These are phyloP conservation scores for Listronotus bonariensis DNA, from an alignment of 1,140 invertebrate genomes.

Conservation along the genomic window DNA sequence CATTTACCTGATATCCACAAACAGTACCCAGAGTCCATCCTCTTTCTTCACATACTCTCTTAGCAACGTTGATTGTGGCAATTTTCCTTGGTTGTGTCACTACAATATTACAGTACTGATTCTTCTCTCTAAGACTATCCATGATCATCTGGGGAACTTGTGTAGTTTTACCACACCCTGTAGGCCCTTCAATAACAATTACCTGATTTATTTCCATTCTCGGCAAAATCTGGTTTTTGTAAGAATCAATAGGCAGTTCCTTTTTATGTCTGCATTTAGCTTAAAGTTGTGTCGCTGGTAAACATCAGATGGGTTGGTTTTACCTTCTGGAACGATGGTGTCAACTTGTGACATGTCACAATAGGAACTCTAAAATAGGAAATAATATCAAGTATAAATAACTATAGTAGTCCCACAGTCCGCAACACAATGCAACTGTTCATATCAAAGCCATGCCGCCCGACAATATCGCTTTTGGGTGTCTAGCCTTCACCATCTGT, in stretches of 20 bases:
- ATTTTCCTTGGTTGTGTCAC: constrained; percentile 90
- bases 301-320: constrained; percentile 18
- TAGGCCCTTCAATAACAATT: constrained; percentile 86
- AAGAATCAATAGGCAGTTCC: constrained; percentile 43
- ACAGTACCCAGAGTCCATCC: constrained; percentile 76
- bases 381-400: not conserved
- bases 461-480: too few species aligned
- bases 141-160: constrained; percentile 89
- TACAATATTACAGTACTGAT: constrained; percentile 73
- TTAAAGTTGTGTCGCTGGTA: constrained; percentile 43
- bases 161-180: constrained; percentile 75
- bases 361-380: constrained; percentile 18
- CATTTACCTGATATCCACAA: constrained; percentile 80
- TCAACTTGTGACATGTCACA: constrained; percentile 27
- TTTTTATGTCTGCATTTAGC: constrained; percentile 34
- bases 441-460: too few species aligned
- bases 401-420: too few species aligned
- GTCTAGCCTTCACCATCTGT: too few species aligned
- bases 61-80: constrained; percentile 85
- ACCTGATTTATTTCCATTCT: constrained; percentile 49
- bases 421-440: too few species aligned
- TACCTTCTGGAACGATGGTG: constrained; percentile 18
- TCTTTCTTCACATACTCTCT: constrained; percentile 82
- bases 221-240: constrained; percentile 29
- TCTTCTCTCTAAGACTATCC: constrained; percentile 67